phyloP scores from a whole-genome alignment of 1,140 invertebrate species.

The Radopholus similis region DNA sequence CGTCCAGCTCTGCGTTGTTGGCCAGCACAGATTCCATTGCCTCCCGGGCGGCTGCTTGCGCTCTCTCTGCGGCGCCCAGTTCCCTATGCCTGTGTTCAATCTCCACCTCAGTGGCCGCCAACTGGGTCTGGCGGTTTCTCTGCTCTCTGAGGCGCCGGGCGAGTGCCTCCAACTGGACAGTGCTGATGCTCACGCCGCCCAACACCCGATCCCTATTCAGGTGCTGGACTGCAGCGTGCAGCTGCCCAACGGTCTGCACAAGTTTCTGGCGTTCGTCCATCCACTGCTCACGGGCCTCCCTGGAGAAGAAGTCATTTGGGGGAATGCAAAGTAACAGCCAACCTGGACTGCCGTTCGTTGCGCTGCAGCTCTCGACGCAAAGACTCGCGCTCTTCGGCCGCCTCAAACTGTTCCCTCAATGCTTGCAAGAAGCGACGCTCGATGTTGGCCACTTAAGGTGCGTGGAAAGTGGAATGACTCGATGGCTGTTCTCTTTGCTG shows the following conservation, averaged over 20 bases:
- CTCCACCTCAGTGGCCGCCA: background rate
- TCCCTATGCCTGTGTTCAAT: slow-evolving; percentile 4
- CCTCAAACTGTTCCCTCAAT: slow-evolving; percentile 35
- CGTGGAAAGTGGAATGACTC: background rate
- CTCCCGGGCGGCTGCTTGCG: slow-evolving; percentile 4
- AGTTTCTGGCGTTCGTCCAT: slow-evolving; percentile 9
- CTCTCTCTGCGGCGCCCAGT: slow-evolving; percentile 8
- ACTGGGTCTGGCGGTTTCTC: background rate
- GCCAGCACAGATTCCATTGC: slow-evolving; percentile 23
- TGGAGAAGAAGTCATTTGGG: background rate
- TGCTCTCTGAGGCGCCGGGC: background rate
- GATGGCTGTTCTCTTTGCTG: background rate
- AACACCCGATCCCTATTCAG: background rate
- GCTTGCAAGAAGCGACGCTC: slow-evolving; percentile 43
- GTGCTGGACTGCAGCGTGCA: background rate
- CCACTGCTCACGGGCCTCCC: slow-evolving; percentile 5
- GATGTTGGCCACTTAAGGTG: slow-evolving; percentile 38
- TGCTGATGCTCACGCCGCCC: background rate
- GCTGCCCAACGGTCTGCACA: background rate
- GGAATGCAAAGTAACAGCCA: background rate
- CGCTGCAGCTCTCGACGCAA: slow-evolving; percentile 23
- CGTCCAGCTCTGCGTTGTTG: slow-evolving; percentile 23
- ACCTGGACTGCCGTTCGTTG: slow-evolving; percentile 22
- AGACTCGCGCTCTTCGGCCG: slow-evolving; percentile 26
- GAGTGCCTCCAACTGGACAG: slow-evolving; percentile 1